Evolutionary conservation across 2,797 vertebrate genomes (phyloP).

Genomic region (Phalanger gymnotis): DNA sequence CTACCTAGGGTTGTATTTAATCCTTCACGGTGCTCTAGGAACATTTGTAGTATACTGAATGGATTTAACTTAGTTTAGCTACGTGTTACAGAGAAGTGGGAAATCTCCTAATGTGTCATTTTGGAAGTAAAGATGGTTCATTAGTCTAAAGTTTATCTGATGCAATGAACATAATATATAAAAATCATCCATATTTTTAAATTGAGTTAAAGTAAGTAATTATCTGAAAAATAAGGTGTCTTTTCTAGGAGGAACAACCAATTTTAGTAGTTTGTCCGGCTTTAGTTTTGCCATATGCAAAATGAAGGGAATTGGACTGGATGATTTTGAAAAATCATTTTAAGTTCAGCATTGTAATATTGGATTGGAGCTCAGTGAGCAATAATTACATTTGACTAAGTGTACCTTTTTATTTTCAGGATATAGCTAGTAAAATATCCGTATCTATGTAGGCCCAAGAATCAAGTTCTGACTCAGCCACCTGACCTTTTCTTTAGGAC

Average conservation of each 20-base stretch:
- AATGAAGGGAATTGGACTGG: neutral
- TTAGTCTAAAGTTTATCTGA: conserved; percentile 6
- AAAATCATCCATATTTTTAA: conserved; percentile 3
- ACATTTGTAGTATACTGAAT: neutral
- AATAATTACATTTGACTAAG: neutral
- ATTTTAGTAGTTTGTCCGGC: neutral
- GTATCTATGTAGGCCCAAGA: neutral
- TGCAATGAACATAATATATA: neutral
- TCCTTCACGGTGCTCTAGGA: neutral
- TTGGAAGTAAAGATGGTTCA: neutral
- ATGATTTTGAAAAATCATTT: neutral
- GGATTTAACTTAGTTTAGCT: neutral
- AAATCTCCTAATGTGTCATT: neutral
- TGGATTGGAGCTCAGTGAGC: neutral
- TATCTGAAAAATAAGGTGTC: conserved; percentile 9
- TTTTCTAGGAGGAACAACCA: neutral
- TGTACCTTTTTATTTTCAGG: neutral
- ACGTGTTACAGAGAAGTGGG: neutral
- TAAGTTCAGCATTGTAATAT: neutral
- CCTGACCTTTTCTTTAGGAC: neutral
- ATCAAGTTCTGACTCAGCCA: neutral
- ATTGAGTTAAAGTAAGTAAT: neutral
- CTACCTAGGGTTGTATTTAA: neutral
- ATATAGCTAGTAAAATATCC: neutral
- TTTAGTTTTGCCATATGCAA: neutral